Evolutionary conservation across 2,113 vertebrate species (phyloP), one percentile per base, ranked within the genome.

Genomic region (Ailuropoda melanoleuca): DNA sequence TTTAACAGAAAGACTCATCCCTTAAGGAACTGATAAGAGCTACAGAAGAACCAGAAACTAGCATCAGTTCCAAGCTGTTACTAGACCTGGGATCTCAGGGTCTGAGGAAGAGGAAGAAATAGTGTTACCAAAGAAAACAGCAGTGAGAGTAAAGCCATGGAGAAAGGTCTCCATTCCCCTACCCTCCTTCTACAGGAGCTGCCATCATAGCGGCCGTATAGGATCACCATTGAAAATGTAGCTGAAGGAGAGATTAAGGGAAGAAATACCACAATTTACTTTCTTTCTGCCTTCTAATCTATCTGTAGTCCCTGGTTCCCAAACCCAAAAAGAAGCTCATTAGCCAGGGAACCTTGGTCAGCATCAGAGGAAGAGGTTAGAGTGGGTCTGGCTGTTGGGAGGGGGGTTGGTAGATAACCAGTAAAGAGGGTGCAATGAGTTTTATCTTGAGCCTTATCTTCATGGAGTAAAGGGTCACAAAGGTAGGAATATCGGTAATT

Each of bases 141-240:
- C 34, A 74, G 4, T 13, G 37, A 56, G 21, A 50, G 31, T 15
- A 43, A 70, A 56, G 39, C 13, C 29, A 21, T 8, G 4, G 15
- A 75, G 55, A 6, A 85, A 9, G 10, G 13, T 6, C 3, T 15
- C 26, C 13, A 0, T 7, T 23, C 23, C 14, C 24, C 34, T 68
- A 6, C 17, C 12, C 8, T 56, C 2, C 21, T n/a, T 31, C 53
- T 6, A 18, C 2, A 19, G 18, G 13, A 23, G 10, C 21, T 58
- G 3, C 26, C 5, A 1, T 72, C 21, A n/a, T 0, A 48, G 15
- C 3, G 15, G n/a, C 8, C 6, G 11, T 2, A 6, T 6, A 29
- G 39, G 31, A 78, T 3, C 34, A 68, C 7, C 14, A 18, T 46
- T 29, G 24, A 39, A 55, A 55, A 34, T 4, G 18, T 18, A 72